Base-by-base conservation (phyloP, 1,140 invertebrate species). In the Dendroctonus valens region DNA sequence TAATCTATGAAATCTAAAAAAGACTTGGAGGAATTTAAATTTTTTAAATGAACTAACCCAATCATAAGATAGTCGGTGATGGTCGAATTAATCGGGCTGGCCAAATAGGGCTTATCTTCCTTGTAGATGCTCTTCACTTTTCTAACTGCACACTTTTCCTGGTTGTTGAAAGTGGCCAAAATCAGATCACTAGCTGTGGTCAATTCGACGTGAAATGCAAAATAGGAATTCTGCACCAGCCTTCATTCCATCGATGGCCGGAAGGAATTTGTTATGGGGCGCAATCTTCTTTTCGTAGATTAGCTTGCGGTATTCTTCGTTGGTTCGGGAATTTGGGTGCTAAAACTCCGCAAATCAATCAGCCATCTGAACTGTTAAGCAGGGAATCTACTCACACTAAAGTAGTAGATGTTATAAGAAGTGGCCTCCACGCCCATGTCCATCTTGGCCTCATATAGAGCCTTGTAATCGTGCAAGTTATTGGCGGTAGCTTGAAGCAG, bases 81-180 rank as follows among this genome's bases (percentile, higher is more conserved):
- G 2, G 83, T 81, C 0, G 85, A 84, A 62, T 83, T 79, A 67
- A 81, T 83, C 63, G 78, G 78, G 0, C 85, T 79, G 0, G 81
- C 80, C 12, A 85, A 66, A 76, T 82, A 82, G 0, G 86, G 84
- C 51, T 57, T 46, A 64, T 83, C 78, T 1, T 82, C 75, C 0
- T 84, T 77, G 57, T 83, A 80, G 4, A 87, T 68, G 55, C 81
- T 84, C 68, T 83, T 79, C 65, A 87, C 84, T 72, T 86, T 84
- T 51, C 82, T 79, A 3, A 88, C 73, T 0, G 84, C 83, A 72
- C 87, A 88, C 73, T 87, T 87, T 71, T 88, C 84, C 5, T 82
- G 80, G 73, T 87, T 86, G 5, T 79, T 75, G 69, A 84, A 88
- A 57, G 81, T 84, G 71, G 86, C 82, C 48, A 81, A 80, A 5